A percentile compares a stretch with the other conserved stretches of the same genome.
phyloP scores from a whole-genome alignment of 1,140 invertebrate species.

The Tenebrio molitor region DNA sequence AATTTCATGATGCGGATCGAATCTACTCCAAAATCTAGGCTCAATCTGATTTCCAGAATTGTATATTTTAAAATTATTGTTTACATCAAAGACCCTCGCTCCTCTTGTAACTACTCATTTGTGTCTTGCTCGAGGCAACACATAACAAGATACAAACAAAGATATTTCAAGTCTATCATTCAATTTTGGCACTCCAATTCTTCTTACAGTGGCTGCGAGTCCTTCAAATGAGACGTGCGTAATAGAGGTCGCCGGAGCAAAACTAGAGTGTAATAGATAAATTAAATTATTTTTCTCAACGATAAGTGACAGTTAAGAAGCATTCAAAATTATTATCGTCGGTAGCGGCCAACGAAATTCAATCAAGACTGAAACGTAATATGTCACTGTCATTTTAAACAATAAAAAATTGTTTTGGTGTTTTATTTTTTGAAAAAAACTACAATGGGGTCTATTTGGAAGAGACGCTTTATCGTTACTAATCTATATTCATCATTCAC shows the following conservation, averaged over 20 bases:
- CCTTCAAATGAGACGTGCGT: too few relatives aligned
- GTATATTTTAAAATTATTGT: constrained; percentile 32
- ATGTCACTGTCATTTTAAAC: constrained; percentile 35
- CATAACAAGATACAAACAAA: constrained; percentile 40
- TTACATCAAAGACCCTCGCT: constrained; percentile 38
- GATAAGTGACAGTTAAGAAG: background rate
- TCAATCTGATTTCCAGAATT: constrained; percentile 12
- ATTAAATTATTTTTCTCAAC: background rate
- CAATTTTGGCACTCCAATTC: too few relatives aligned
- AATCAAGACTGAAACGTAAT: constrained; percentile 21
- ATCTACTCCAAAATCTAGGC: too few relatives aligned
- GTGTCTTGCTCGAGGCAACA: constrained; percentile 31
- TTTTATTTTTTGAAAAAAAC: constrained; percentile 27
- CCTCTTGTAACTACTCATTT: constrained; percentile 41
- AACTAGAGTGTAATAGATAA: too few relatives aligned
- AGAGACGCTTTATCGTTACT: constrained; percentile 9
- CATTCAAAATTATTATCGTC: background rate
- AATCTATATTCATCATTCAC: constrained; percentile 5
- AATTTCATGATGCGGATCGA: too few relatives aligned
- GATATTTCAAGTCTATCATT: constrained; percentile 45
- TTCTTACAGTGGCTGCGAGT: too few relatives aligned
- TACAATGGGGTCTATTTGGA: constrained; percentile 1
- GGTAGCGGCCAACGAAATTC: background rate
- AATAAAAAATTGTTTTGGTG: constrained; percentile 37
- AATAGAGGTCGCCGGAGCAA: too few relatives aligned